phyloP scores from a whole-genome alignment of 2,797 vertebrate genomes.

The Coendou prehensilis region DNA sequence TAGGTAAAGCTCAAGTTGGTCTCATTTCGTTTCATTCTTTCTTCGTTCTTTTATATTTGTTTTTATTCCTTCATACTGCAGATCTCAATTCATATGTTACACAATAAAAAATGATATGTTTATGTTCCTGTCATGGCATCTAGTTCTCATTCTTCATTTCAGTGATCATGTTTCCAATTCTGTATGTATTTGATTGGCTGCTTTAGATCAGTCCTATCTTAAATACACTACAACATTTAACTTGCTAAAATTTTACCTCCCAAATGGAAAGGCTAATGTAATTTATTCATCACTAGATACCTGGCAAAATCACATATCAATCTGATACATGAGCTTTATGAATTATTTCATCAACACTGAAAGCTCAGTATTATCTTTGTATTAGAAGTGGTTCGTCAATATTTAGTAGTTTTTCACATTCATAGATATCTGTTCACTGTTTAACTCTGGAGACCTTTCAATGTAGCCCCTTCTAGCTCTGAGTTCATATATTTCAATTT shows the following conservation, averaged over 20 bases:
- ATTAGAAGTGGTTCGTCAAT: not conserved
- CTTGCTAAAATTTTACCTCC: constrained; percentile 23
- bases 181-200: not conserved
- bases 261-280: not conserved
- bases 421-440: not conserved
- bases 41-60: not conserved
- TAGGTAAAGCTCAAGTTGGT: not conserved
- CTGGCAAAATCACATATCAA: not conserved
- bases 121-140: not conserved
- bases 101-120: not conserved
- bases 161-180: constrained; percentile 55
- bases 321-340: not conserved
- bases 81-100: not conserved
- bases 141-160: constrained; percentile 37
- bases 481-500: not conserved
- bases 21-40: not conserved
- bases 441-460: not conserved
- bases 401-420: not conserved
- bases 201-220: not conserved
- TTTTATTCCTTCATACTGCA: not conserved
- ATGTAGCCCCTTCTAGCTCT: not conserved
- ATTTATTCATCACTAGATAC: not conserved
- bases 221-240: constrained; percentile 6
- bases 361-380: not conserved
- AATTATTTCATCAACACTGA: not conserved